Evolutionary conservation across 1,140 invertebrate genomes (phyloP).

Genomic region (Macrobrachium rosenbergii): DNA sequence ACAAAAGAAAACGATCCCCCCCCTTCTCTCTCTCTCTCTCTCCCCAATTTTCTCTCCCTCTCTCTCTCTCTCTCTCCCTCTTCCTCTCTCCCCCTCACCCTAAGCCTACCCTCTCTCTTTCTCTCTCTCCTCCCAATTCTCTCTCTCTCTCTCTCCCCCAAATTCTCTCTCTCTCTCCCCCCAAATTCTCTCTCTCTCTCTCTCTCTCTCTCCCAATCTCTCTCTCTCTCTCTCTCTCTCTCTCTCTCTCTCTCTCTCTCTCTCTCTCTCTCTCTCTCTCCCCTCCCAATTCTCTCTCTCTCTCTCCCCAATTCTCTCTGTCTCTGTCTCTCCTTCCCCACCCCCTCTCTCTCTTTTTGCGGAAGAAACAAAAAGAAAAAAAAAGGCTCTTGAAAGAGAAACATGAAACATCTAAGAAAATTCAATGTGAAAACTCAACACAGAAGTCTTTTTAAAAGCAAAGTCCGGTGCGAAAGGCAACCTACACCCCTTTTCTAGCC

Average conservation of each 20-base stretch:
- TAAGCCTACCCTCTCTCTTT: not conserved
- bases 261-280: not conserved
- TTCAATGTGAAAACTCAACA: too few relatives aligned
- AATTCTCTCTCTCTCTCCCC: too few relatives aligned
- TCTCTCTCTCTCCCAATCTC: not conserved
- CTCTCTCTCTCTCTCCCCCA: too few relatives aligned
- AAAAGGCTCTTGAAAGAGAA: too few relatives aligned
- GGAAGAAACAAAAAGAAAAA: too few relatives aligned
- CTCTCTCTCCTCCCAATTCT: not conserved
- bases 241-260: not conserved
- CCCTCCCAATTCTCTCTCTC: not conserved
- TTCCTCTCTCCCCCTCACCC: not conserved
- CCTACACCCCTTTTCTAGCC: too few relatives aligned
- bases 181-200: too few relatives aligned
- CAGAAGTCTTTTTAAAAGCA: too few relatives aligned
- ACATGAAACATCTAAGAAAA: too few relatives aligned
- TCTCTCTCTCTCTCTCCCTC: not conserved
- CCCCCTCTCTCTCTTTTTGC: too few relatives aligned
- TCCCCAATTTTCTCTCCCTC: not conserved
- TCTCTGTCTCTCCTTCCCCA: not conserved
- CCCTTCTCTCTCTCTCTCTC: constrained; percentile 24
- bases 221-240: constrained; percentile 19
- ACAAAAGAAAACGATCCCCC: too few relatives aligned
- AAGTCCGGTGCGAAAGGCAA: too few relatives aligned
- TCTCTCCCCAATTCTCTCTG: not conserved